phyloP scores from a whole-genome alignment of 2,888 invertebrate species.

The Chalcosyrphus nemorum region DNA sequence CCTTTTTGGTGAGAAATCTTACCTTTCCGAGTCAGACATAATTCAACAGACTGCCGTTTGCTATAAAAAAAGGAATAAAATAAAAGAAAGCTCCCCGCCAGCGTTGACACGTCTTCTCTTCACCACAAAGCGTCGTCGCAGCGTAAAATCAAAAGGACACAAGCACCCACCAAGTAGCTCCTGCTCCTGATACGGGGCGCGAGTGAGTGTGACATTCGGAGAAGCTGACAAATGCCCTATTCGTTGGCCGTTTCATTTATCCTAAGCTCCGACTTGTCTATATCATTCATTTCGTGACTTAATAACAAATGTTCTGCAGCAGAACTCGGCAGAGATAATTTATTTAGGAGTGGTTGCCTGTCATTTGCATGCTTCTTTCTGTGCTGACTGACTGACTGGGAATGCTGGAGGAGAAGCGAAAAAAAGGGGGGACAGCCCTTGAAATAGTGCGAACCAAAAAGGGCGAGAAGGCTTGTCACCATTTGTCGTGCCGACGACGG shows the following conservation, averaged over 20 bases:
- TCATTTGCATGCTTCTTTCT: slow-evolving; percentile 59
- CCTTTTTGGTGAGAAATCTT: slow-evolving; percentile 20
- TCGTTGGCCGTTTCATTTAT: slow-evolving; percentile 25
- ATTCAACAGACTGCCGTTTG: not conserved
- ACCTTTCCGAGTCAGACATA: not conserved
- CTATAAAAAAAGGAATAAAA: slow-evolving; percentile 6
- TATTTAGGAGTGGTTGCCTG: slow-evolving; percentile 64
- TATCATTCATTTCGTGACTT: slow-evolving; percentile 57
- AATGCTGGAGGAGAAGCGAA: slow-evolving; percentile 10
- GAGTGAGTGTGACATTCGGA: slow-evolving; percentile 20
- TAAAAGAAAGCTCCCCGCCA: slow-evolving; percentile 27
- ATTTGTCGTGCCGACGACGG: slow-evolving; percentile 25
- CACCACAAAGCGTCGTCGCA: slow-evolving; percentile 4
- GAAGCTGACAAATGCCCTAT: slow-evolving; percentile 50
- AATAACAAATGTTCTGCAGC: slow-evolving; percentile 58
- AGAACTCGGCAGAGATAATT: slow-evolving; percentile 57
- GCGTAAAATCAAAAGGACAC: slow-evolving; percentile 35
- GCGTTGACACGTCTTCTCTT: slow-evolving; percentile 5
- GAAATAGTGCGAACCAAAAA: not conserved
- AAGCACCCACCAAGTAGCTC: not conserved
- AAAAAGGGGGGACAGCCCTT: slow-evolving; percentile 15
- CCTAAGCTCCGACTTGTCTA: slow-evolving; percentile 36
- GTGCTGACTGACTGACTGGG: slow-evolving; percentile 23
- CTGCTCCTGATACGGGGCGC: not conserved
- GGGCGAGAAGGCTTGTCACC: slow-evolving; percentile 44